Conservation (phyloP, 1,140 invertebrate species). For the Metaphire vulgaris region DNA sequence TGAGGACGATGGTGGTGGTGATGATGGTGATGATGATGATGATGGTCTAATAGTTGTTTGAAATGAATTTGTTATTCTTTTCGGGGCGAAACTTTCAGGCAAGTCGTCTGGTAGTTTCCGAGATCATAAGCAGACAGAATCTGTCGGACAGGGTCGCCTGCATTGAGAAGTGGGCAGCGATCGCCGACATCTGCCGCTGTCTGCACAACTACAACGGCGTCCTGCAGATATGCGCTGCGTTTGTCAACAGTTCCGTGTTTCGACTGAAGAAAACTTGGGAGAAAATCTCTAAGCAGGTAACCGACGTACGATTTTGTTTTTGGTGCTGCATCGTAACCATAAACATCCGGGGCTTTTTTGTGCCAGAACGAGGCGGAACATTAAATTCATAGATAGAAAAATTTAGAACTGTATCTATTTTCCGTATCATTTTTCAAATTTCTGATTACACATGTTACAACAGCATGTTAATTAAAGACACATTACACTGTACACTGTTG, state of each 20-base stretch:
- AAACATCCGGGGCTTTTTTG: no score
- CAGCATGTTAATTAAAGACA: no score
- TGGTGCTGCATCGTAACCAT: not conserved
- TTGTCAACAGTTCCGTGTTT: slow-evolving; percentile 82
- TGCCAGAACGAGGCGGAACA: no score
- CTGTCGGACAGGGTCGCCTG: slow-evolving; percentile 67
- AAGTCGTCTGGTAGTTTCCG: slow-evolving; percentile 77
- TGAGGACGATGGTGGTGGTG: slow-evolving; percentile 1
- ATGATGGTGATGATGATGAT: not conserved
- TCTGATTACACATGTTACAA: no score
- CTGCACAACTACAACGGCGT: slow-evolving; percentile 92
- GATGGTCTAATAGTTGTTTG: not conserved
- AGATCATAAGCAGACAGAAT: slow-evolving; percentile 68
- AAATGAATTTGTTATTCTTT: not conserved
- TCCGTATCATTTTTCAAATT: no score
- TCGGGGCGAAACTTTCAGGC: slow-evolving; percentile 53
- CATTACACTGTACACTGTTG: no score
- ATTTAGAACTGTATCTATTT: no score
- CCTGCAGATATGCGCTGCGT: slow-evolving; percentile 85
- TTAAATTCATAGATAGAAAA: no score
- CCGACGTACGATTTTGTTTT: not conserved
- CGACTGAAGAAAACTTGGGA: slow-evolving; percentile 90
- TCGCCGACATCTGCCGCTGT: slow-evolving; percentile 80
- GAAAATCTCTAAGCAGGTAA: slow-evolving; percentile 83
- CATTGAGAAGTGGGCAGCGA: slow-evolving; percentile 90